phyloP scores from a whole-genome alignment of 2,113 vertebrate genomes.

The Nymphicus hollandicus region DNA sequence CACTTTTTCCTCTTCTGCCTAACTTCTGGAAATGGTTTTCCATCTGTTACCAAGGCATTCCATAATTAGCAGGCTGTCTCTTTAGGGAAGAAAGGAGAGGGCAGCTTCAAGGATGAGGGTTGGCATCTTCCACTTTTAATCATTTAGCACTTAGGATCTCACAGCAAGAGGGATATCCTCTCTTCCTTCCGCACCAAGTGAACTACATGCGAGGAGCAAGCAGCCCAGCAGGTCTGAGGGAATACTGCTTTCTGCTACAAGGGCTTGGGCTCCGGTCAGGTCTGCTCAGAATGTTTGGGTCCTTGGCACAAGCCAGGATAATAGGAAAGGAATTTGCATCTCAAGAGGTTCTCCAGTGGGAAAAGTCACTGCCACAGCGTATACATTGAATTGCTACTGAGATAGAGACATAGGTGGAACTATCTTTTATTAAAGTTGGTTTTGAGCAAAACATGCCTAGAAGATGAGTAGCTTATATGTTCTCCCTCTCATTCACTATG shows the following conservation, averaged over 20 bases:
- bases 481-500: background rate
- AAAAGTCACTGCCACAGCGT: background rate
- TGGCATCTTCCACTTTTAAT: background rate
- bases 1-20: background rate
- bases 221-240: background rate
- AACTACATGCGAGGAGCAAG: rapidly evolving
- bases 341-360: background rate
- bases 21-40: background rate
- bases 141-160: background rate
- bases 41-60: background rate
- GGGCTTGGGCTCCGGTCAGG: background rate
- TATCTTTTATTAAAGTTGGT: background rate
- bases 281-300: background rate
- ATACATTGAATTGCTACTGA: background rate
- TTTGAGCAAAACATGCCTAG: background rate
- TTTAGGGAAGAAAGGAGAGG: background rate
- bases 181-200: background rate
- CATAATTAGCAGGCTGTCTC: background rate
- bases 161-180: background rate
- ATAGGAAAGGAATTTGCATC: background rate
- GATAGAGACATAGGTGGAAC: background rate
- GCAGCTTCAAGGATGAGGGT: rapidly evolving
- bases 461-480: background rate
- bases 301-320: rapidly evolving
- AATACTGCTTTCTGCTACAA: background rate